A percentile compares a stretch with the other conserved stretches of the same genome.
Conservation (phyloP, 2,797 vertebrate genomes). For the Scarus forsteni region DNA sequence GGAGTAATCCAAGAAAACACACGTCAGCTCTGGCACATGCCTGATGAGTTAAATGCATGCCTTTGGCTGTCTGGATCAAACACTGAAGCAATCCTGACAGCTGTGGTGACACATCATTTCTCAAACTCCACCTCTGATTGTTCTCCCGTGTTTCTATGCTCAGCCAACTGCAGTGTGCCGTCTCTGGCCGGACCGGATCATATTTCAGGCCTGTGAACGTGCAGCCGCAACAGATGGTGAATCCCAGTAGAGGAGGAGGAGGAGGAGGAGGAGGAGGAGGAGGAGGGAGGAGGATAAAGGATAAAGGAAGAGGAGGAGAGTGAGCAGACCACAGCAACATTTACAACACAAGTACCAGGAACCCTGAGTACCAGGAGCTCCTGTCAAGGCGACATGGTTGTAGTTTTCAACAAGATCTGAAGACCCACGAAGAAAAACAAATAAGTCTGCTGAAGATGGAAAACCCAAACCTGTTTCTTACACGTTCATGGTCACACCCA, state of each 20-base stretch:
- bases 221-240: slow-evolving; percentile 79
- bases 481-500: background rate
- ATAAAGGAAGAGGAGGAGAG: slow-evolving; percentile 63
- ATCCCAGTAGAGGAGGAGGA: slow-evolving; percentile 26
- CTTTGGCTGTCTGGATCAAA: slow-evolving; percentile 15
- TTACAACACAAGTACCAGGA: background rate
- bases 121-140: slow-evolving; percentile 72
- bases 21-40: background rate
- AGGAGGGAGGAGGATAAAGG: slow-evolving; percentile 1
- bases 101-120: slow-evolving; percentile 55
- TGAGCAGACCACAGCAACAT: slow-evolving; percentile 22
- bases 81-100: slow-evolving; percentile 36
- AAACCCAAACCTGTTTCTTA: background rate
- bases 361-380: background rate
- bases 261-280: background rate
- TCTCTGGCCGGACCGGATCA: slow-evolving; percentile 70
- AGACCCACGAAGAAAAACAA: background rate
- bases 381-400: background rate
- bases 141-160: slow-evolving; percentile 49
- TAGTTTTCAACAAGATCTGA: background rate
- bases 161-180: slow-evolving; percentile 67
- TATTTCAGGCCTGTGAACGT: slow-evolving; percentile 74
- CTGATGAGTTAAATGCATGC: slow-evolving; percentile 9
- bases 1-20: background rate
- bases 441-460: background rate